These are phyloP conservation scores for Ifrita kowaldi DNA, from an alignment of 2,113 vertebrate genomes.

Conservation along the genomic window DNA sequence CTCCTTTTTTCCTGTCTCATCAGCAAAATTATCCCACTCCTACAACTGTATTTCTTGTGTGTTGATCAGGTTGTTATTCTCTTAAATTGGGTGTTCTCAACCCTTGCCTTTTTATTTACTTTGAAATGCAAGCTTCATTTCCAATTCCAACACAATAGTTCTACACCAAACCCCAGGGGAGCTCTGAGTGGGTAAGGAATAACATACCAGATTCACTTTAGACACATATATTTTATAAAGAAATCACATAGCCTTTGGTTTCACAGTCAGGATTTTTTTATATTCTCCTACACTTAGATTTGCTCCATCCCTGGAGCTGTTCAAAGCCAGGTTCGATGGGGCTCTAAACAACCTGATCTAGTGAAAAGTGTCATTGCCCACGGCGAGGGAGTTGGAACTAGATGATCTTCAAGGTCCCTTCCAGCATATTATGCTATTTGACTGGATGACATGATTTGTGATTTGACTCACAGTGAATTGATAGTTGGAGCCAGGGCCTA, in stretches of 20 bases:
- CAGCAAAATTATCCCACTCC: neutral
- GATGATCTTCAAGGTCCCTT: neutral
- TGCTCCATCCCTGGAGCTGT: neutral
- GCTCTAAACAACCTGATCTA: neutral
- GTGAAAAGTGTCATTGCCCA: neutral
- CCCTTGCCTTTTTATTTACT: neutral
- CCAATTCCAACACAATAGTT: neutral
- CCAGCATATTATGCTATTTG: neutral
- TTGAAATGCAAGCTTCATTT: neutral
- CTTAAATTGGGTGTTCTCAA: conserved; percentile 1
- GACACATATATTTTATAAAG: neutral
- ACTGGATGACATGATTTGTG: too few species aligned
- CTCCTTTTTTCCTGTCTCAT: neutral
- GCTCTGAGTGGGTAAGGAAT: neutral
- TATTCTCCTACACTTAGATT: neutral
- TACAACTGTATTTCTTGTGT: neutral
- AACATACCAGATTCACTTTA: neutral
- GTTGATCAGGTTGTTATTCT: neutral
- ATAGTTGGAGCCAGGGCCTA: neutral
- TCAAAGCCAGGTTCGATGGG: neutral
- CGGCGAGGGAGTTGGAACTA: neutral
- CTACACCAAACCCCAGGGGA: neutral
- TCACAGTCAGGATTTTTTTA: neutral
- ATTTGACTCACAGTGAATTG: neutral
- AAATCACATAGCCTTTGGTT: neutral